A percentile compares a stretch with the other conserved stretches of the same genome.
These are phyloP conservation scores for Xiphophorus hellerii DNA, from an alignment of 2,113 vertebrate species.

Conservation along the genomic window DNA sequence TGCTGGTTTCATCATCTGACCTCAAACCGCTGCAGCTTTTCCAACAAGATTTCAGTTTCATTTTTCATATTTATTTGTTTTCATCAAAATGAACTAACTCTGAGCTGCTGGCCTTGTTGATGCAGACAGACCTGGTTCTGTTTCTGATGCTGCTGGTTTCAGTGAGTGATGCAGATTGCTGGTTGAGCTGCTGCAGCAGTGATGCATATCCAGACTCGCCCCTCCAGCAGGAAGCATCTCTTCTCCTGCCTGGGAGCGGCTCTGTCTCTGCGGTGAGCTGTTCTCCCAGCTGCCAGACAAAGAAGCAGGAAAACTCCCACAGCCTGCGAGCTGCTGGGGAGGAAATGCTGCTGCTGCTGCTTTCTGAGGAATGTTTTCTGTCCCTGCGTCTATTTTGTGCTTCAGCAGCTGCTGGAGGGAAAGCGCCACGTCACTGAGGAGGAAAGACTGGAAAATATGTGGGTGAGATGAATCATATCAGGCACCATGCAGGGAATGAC, in stretches of 20 bases:
- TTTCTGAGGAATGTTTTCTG: not conserved
- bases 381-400: not conserved
- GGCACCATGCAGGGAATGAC: too few relatives aligned
- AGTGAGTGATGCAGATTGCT: not conserved
- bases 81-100: too few relatives aligned
- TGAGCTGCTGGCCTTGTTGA: too few relatives aligned
- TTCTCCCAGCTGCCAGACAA: constrained; percentile 27
- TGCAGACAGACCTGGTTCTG: too few relatives aligned
- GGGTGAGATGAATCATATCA: too few relatives aligned
- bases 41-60: too few relatives aligned
- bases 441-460: not conserved
- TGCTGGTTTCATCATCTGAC: too few relatives aligned
- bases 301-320: not conserved
- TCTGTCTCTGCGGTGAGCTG: constrained; percentile 12
- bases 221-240: not conserved
- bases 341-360: too few relatives aligned
- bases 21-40: too few relatives aligned
- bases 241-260: not conserved
- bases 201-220: constrained; percentile 42
- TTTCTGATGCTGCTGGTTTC: too few relatives aligned
- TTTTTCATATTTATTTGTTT: too few relatives aligned
- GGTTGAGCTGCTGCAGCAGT: too few relatives aligned
- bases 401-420: not conserved
- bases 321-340: not conserved
- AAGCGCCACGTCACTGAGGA: not conserved